Evolutionary conservation across 2,113 vertebrate genomes (phyloP).

Genomic region (Onychorhynchus coronatus): DNA sequence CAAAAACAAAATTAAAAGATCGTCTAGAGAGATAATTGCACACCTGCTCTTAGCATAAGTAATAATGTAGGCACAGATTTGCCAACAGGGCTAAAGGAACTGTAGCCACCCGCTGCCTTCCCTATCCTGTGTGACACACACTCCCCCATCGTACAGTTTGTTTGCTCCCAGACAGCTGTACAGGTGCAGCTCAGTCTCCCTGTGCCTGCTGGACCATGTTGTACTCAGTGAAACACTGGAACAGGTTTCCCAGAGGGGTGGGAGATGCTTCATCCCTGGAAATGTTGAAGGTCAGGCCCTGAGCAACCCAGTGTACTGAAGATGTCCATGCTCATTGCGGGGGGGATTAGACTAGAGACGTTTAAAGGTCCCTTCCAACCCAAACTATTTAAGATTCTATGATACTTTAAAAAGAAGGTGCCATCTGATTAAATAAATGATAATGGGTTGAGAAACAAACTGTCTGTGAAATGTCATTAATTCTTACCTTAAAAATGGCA

Average conservation of each 20-base stretch:
- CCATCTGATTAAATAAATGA: neutral
- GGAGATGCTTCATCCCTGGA: neutral
- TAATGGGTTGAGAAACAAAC: neutral
- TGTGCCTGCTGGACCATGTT: neutral
- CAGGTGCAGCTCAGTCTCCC: neutral
- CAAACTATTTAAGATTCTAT: neutral
- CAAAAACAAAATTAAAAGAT: neutral
- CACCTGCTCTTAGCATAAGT: neutral
- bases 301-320: neutral
- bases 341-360: neutral
- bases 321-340: neutral
- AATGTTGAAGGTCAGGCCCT: neutral
- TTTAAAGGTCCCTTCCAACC: neutral
- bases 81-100: neutral
- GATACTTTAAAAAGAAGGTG: neutral
- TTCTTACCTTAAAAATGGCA: neutral
- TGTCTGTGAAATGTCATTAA: neutral
- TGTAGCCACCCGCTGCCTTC: neutral
- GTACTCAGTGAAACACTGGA: neutral
- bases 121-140: neutral
- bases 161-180: neutral
- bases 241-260: neutral
- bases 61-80: neutral
- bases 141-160: rapidly evolving
- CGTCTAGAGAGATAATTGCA: neutral